phyloP scores from a whole-genome alignment of 2,113 vertebrate species.

The Ageneiosus marmoratus region DNA sequence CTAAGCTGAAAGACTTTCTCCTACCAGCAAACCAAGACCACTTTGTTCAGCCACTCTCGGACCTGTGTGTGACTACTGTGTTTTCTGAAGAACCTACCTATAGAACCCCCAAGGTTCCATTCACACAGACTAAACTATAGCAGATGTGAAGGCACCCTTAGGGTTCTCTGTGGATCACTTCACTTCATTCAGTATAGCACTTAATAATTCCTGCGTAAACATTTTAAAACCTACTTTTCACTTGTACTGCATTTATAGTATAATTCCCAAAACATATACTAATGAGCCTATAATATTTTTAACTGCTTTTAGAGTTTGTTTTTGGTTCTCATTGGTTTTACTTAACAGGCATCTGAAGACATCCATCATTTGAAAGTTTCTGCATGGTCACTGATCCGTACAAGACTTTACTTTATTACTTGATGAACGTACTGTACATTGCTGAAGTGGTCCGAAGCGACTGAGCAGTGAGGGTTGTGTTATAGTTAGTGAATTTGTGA shows the following conservation, averaged over 20 bases:
- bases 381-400: conserved; percentile 51
- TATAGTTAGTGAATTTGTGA: conserved; percentile 44
- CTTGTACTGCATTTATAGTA: too few species aligned
- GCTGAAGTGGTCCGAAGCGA: conserved; percentile 42
- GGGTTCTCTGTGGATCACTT: not conserved
- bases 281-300: not conserved
- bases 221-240: not conserved
- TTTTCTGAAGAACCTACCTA: not conserved
- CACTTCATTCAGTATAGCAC: not conserved
- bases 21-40: not conserved
- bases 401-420: conserved; percentile 62
- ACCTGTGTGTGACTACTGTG: not conserved
- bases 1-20: not conserved
- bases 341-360: too few species aligned
- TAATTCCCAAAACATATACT: too few species aligned
- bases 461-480: conserved; percentile 43
- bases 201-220: not conserved
- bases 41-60: not conserved
- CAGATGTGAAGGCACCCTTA: not conserved
- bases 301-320: not conserved
- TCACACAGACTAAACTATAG: not conserved
- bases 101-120: not conserved
- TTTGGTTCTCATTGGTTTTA: not conserved
- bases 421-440: conserved; percentile 58
- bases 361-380: not conserved